Evolutionary conservation across 2,113 vertebrate species (phyloP).

Genomic region (Proterorhinus semilunaris): DNA sequence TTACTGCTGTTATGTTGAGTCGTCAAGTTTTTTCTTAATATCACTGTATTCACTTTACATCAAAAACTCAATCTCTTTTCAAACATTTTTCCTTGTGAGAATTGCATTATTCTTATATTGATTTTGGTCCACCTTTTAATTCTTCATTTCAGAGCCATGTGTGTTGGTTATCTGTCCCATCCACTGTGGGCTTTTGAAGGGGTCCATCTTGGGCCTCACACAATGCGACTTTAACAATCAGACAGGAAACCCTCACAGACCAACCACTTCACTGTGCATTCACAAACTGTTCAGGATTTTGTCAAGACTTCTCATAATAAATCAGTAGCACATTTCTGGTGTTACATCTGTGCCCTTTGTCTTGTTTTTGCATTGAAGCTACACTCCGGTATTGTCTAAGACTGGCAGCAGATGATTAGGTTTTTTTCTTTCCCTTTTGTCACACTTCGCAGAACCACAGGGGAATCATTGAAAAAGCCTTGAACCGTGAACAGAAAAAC

Average conservation of each 20-base stretch:
- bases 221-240: background rate
- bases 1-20: constrained; percentile 22
- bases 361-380: constrained; percentile 45
- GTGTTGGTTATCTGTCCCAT: background rate
- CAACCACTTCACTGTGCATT: background rate
- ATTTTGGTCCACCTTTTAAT: background rate
- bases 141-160: background rate
- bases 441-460: constrained; percentile 53
- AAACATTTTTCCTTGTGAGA: constrained; percentile 20
- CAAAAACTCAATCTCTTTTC: constrained; percentile 9
- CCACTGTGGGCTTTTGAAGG: background rate
- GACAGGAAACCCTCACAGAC: background rate
- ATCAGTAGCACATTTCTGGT: background rate
- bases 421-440: constrained; percentile 44
- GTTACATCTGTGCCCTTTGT: constrained; percentile 49
- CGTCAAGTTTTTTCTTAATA: constrained; percentile 22
- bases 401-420: constrained; percentile 66
- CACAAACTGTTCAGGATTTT: background rate
- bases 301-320: background rate
- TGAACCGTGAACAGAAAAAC: constrained; percentile 64
- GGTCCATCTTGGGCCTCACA: background rate
- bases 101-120: too few species aligned
- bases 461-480: constrained; percentile 55
- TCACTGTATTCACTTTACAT: constrained; percentile 3
- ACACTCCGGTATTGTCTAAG: constrained; percentile 14